A percentile compares a stretch with the other conserved stretches of the same genome.
phyloP scores from a whole-genome alignment of 2,797 vertebrate genomes.

The Alca torda region DNA sequence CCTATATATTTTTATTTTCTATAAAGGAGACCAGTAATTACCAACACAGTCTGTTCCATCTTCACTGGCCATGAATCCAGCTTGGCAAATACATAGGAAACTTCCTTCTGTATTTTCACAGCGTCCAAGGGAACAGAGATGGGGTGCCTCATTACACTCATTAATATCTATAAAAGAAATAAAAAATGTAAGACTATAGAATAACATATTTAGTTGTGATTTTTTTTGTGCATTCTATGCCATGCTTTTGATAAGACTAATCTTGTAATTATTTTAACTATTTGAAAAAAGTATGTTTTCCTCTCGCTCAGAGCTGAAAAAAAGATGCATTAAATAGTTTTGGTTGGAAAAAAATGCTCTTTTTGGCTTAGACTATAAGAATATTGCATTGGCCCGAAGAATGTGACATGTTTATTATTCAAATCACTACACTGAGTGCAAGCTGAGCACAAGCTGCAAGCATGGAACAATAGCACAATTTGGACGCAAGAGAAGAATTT shows the following conservation, averaged over 20 bases:
- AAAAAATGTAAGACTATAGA: background rate
- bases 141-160: slow-evolving; percentile 81
- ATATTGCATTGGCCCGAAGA: background rate
- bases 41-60: slow-evolving; percentile 85
- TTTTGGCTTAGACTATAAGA: background rate
- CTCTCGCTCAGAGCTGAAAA: background rate
- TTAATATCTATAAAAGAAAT: slow-evolving; percentile 82
- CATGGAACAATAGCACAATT: background rate
- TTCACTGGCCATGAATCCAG: slow-evolving; percentile 83
- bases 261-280: background rate
- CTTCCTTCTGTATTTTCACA: slow-evolving; percentile 90
- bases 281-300: background rate
- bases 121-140: slow-evolving; percentile 83
- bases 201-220: background rate
- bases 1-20: background rate
- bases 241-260: background rate
- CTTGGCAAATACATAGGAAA: slow-evolving; percentile 86
- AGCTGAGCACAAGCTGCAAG: background rate
- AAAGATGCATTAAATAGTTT: background rate
- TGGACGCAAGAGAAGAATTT: background rate
- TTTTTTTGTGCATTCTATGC: background rate
- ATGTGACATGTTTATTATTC: background rate
- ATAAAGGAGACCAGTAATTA: slow-evolving; percentile 66
- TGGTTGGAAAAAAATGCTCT: slow-evolving; percentile 11
- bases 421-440: background rate